A percentile compares a stretch with the other conserved stretches of the same genome.
Evolutionary conservation across 2,797 vertebrate species (phyloP).

Genomic region (Thamnophis elegans): DNA sequence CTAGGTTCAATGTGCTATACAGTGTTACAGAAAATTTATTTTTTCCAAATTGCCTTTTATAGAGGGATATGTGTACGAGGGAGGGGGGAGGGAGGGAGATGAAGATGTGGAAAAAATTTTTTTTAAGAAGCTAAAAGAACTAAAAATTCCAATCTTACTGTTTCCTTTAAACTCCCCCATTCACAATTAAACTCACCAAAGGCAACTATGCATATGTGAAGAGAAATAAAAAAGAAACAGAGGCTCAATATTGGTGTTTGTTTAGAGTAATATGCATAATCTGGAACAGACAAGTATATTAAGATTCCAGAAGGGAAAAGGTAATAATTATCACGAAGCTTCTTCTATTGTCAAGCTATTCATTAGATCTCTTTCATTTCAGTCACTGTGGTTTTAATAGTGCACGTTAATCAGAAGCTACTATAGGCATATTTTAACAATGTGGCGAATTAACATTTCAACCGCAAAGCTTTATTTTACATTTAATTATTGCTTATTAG

Average conservation of each 20-base stretch:
- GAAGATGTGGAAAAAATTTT: background rate
- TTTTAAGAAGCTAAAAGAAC: background rate
- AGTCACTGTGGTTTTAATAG: conserved; percentile 50
- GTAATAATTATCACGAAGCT: background rate
- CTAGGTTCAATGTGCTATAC: background rate
- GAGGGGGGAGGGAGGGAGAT: background rate
- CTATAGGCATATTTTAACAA: conserved; percentile 42
- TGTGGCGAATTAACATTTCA: conserved; percentile 55
- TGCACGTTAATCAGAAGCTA: conserved; percentile 34
- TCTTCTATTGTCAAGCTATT: background rate
- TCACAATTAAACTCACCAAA: background rate
- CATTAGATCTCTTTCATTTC: conserved; percentile 17
- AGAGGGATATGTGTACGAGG: background rate
- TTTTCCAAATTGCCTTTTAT: background rate
- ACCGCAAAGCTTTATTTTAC: conserved; percentile 46
- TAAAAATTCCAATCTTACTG: background rate
- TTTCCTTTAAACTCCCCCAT: background rate
- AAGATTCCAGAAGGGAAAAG: background rate
- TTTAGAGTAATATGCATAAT: background rate
- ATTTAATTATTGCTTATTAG: conserved; percentile 50
- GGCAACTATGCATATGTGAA: background rate
- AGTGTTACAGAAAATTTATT: background rate
- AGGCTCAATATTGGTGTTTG: background rate
- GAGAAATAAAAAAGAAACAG: background rate
- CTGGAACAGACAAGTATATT: background rate